These are phyloP conservation scores for Muricea muricata DNA, from an alignment of 92 coral and sea anemone species.

Conservation along the genomic window DNA sequence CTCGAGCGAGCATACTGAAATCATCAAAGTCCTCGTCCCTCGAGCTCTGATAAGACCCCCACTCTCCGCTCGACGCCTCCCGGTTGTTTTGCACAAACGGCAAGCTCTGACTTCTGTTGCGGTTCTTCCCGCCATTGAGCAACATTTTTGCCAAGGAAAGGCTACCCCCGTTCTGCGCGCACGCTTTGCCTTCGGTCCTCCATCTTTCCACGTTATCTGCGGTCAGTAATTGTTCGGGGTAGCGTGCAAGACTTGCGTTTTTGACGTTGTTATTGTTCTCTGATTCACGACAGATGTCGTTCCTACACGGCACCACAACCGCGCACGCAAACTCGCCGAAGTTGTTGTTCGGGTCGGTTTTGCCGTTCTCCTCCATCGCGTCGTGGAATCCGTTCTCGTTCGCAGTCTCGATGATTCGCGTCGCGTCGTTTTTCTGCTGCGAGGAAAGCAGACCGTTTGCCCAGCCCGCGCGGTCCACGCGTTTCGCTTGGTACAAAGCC, in stretches of 20 bases:
- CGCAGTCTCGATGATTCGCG: not conserved
- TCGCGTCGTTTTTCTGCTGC: not conserved
- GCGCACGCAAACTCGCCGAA: too few species aligned
- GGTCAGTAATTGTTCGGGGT: not conserved
- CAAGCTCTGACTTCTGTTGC: conserved; percentile 21
- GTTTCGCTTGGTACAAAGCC: conserved; percentile 80
- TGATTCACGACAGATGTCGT: conserved; percentile 3
- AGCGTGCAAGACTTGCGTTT: not conserved
- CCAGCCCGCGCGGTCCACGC: conserved; percentile 66
- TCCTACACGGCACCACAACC: not conserved
- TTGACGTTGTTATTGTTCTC: not conserved
- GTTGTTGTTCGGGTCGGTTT: not conserved
- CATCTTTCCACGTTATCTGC: not conserved
- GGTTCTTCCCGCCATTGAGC: not conserved
- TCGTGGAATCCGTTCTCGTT: not conserved
- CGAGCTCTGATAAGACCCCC: conserved; percentile 7
- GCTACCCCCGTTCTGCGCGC: not conserved
- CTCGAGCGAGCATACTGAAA: conserved; percentile 13
- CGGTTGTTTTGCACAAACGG: not conserved
- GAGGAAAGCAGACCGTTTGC: conserved; percentile 32
- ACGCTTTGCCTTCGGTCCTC: too few species aligned
- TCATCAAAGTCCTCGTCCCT: not conserved
- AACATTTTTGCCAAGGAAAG: conserved; percentile 17
- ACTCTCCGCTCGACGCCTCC: not conserved
- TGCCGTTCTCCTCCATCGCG: conserved; percentile 3